These are phyloP conservation scores for Acyrthosiphon pisum DNA, from an alignment of 1,140 invertebrate species.

Conservation along the genomic window DNA sequence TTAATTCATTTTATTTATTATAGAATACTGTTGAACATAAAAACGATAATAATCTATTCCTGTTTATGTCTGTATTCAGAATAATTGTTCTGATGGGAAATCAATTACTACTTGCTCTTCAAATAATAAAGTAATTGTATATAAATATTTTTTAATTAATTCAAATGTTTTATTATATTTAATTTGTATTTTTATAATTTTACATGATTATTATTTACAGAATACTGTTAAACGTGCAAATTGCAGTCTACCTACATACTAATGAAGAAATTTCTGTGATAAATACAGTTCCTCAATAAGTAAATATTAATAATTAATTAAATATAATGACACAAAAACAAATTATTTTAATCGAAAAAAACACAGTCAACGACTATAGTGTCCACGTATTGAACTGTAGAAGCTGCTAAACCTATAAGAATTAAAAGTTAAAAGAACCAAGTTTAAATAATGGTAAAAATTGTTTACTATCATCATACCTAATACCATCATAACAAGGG, in stretches of 20 bases:
- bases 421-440: no score
- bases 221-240: background rate
- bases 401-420: no score
- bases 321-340: slow-evolving; percentile 64
- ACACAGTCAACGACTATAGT: slow-evolving; percentile 63
- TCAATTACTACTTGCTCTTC: no score
- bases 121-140: no score
- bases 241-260: background rate
- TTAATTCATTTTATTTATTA: background rate
- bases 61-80: no score
- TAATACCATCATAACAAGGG: no score
- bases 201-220: background rate
- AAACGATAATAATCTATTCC: background rate
- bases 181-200: background rate
- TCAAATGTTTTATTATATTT: background rate
- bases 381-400: no score
- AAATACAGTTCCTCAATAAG: background rate
- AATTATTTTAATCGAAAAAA: slow-evolving; percentile 73
- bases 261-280: no score
- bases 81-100: no score
- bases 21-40: background rate
- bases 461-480: no score
- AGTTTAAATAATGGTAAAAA: no score
- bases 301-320: background rate
- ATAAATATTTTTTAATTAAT: no score